Conservation (phyloP, 2,888 invertebrate genomes). For the Serripes groenlandicus region DNA sequence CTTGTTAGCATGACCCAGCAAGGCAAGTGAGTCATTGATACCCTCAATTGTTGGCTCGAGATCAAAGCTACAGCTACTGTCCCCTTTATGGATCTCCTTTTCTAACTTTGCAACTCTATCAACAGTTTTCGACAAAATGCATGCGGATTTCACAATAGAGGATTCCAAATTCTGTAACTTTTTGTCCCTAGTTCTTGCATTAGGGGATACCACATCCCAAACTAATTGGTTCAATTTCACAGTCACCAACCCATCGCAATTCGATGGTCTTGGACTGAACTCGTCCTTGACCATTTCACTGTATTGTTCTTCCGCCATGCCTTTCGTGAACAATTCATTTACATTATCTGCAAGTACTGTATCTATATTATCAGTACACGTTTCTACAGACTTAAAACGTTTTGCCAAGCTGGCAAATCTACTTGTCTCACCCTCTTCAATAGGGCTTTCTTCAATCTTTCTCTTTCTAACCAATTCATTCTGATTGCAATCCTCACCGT, state of each 20-base stretch:
- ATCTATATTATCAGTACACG: background rate
- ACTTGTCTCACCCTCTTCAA: too few relatives aligned
- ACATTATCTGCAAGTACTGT: background rate
- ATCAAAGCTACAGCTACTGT: constrained; percentile 3
- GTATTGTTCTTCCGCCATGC: constrained; percentile 46
- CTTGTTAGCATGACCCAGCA: constrained; percentile 54
- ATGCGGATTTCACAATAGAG: constrained; percentile 44
- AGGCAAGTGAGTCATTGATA: constrained; percentile 33
- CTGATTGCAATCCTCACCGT: too few relatives aligned
- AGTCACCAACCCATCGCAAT: constrained; percentile 43
- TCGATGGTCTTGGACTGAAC: constrained; percentile 31
- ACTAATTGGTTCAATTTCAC: constrained; percentile 40
- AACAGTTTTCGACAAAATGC: constrained; percentile 43
- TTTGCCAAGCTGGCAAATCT: constrained; percentile 1
- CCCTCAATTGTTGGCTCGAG: constrained; percentile 34
- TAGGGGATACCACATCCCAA: constrained; percentile 33
- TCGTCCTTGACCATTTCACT: constrained; percentile 40
- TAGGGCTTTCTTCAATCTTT: too few relatives aligned
- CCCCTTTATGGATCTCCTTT: background rate
- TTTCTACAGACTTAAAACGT: background rate
- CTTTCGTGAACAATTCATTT: constrained; percentile 27
- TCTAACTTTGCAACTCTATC: constrained; percentile 34
- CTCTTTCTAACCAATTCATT: too few relatives aligned
- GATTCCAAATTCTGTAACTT: constrained; percentile 38
- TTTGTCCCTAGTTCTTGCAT: constrained; percentile 22